Percentiles rank a stretch among this genome's conserved stretches.
phyloP scores from a whole-genome alignment of 92 coral and sea anemone species.

The Ricordea florida region DNA sequence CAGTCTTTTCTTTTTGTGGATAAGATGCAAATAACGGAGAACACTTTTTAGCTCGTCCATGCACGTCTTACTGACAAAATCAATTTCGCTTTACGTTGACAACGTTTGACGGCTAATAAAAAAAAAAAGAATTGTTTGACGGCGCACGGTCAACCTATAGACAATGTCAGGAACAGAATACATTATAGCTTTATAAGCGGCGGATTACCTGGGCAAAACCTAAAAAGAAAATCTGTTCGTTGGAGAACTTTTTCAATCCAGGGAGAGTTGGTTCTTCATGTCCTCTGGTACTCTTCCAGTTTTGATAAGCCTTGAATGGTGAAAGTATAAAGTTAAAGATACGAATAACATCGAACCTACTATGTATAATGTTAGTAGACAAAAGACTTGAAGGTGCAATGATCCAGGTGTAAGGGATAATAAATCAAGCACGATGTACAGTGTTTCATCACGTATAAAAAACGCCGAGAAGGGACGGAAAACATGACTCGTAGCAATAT shows the following conservation, averaged over 20 bases:
- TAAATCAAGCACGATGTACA: too few species aligned
- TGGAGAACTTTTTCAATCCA: conserved; percentile 62
- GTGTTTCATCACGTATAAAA: too few species aligned
- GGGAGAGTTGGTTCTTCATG: conserved; percentile 79
- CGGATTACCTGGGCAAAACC: conserved; percentile 93
- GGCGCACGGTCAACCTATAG: too few species aligned
- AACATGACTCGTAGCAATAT: too few species aligned
- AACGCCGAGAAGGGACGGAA: too few species aligned
- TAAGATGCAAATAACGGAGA: too few species aligned
- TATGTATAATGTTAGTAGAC: background rate
- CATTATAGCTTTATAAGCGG: too few species aligned
- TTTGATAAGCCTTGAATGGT: conserved; percentile 70
- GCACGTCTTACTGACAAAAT: background rate
- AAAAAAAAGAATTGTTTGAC: background rate
- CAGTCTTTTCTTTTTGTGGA: too few species aligned
- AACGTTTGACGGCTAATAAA: background rate
- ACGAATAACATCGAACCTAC: background rate
- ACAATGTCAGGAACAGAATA: too few species aligned
- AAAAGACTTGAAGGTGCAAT: too few species aligned
- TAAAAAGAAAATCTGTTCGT: conserved; percentile 90
- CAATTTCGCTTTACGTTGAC: background rate
- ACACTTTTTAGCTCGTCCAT: too few species aligned
- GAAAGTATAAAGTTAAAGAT: background rate
- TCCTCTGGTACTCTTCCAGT: conserved; percentile 57
- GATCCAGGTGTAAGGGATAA: too few species aligned